phyloP scores from a whole-genome alignment of 2,113 vertebrate species.

The Campylorhamphus procurvoides region DNA sequence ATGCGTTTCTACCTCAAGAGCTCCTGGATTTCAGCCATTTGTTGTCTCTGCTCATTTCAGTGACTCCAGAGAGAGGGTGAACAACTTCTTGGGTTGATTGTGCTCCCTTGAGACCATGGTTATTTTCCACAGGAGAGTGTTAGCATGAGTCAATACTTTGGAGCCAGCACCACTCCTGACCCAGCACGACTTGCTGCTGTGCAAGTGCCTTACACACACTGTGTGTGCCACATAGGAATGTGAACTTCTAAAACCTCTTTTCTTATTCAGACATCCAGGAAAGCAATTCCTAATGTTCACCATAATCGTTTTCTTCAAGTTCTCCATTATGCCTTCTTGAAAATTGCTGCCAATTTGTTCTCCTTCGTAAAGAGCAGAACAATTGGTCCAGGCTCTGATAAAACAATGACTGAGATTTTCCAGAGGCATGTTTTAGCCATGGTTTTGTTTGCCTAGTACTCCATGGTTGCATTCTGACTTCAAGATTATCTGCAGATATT shows the following conservation, averaged over 20 bases:
- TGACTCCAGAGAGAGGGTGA: neutral
- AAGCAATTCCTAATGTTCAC: neutral
- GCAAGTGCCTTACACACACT: neutral
- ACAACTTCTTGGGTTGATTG: neutral
- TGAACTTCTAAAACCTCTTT: neutral
- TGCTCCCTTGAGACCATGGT: accelerated
- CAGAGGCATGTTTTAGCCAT: neutral
- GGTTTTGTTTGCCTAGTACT: conserved; percentile 17
- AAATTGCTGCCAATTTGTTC: neutral
- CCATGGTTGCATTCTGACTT: conserved; percentile 15
- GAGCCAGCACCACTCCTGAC: neutral
- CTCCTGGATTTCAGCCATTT: neutral
- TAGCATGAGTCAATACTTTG: accelerated
- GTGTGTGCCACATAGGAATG: neutral
- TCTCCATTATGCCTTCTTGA: neutral
- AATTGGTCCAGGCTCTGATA: neutral
- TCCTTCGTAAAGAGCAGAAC: neutral
- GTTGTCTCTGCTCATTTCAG: neutral
- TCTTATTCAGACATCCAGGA: neutral
- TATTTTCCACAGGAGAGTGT: accelerated
- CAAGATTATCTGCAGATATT: conserved; percentile 43
- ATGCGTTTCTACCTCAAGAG: neutral
- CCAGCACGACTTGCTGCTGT: neutral
- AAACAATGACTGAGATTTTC: neutral
- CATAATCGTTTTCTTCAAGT: neutral